Base-by-base conservation (phyloP, 2,797 vertebrate species). In the Chloroceryle amazona region DNA sequence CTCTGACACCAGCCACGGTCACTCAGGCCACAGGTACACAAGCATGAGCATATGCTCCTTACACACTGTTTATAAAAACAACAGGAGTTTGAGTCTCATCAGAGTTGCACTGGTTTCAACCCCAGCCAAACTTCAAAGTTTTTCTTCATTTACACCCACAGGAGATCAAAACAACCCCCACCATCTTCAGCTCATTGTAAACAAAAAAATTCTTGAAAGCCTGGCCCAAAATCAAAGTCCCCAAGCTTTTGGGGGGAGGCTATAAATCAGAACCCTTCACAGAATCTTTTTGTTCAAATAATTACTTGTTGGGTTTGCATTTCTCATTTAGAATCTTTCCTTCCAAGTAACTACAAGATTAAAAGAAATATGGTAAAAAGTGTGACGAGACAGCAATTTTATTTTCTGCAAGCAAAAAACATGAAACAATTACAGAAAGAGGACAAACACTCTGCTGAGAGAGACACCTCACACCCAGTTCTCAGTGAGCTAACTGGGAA, bases 201-300 rank as follows among this genome's bases (percentile, higher is more conserved):
- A 89, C 62, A 89, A 86, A 76, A 3, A 33, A 47, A 3, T 4
- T 62, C n/a, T 44, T 44, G 28, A 78, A 84, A 75, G 51, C 26
- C 63, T 93, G 47, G 52, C 61, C 57, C 76, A 78, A 93, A 95
- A 88, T 92, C 88, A 74, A 96, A 95, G 86, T 42, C 70, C 35
- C 25, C 1, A 2, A 80, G 54, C 55, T 73, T 86, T 60, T 89
- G 18, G 10, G 8, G 52, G 49, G 4, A 91, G 42, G 25, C n/a
- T 86, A 41, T 58, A 92, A 86, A 93, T 81, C 54, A 14, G 31
- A 91, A 86, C 39, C 17, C 9, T 72, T 81, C 58, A 79, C 6
- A 60, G 21, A 73, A 9, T 41, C n/a, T 46, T 60, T 31, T 67
- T 55, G 58, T 44, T 42, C 26, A 84, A 93, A 55, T 79, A 76